Percentiles rank a stretch among this genome's conserved stretches.
These are phyloP conservation scores for Trachurus trachurus DNA, from an alignment of 2,797 vertebrate genomes.

Conservation along the genomic window DNA sequence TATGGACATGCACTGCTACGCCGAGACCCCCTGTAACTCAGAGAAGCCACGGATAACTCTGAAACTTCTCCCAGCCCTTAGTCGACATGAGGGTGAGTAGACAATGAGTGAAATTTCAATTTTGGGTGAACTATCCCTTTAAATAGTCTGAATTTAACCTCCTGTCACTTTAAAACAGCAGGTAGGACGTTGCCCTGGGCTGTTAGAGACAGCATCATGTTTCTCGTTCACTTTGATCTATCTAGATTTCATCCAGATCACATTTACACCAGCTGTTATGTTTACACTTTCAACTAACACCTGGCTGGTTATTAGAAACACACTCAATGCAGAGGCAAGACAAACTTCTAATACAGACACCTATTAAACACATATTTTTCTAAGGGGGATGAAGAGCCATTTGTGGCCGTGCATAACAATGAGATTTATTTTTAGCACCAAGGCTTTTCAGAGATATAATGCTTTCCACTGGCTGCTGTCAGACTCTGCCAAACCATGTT, in stretches of 20 bases:
- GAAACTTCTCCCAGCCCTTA: too few species aligned
- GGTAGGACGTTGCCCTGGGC: not conserved
- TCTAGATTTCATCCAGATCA: slow-evolving; percentile 17
- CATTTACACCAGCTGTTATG: slow-evolving; percentile 33
- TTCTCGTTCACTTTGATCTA: slow-evolving; percentile 37
- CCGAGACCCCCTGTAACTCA: too few species aligned
- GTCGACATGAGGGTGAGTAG: too few species aligned
- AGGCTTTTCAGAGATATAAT: slow-evolving; percentile 35
- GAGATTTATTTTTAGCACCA: slow-evolving; percentile 25
- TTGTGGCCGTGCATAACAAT: slow-evolving; percentile 66
- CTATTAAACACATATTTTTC: slow-evolving; percentile 41
- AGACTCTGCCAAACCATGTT: slow-evolving; percentile 46
- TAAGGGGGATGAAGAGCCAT: slow-evolving; percentile 37
- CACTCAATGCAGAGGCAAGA: slow-evolving; percentile 33
- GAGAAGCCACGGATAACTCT: too few species aligned
- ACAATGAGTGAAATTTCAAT: too few species aligned
- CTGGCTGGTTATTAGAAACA: slow-evolving; percentile 52
- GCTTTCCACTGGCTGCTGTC: slow-evolving; percentile 46
- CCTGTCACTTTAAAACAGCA: not conserved
- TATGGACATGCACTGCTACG: too few species aligned
- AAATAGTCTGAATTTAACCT: not conserved
- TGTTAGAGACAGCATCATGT: slow-evolving; percentile 14
- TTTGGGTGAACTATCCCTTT: too few species aligned
- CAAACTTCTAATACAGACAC: slow-evolving; percentile 39
- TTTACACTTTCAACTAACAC: slow-evolving; percentile 18